Evolutionary conservation across 2,888 invertebrate genomes (phyloP), one percentile per base, ranked within the genome.

Genomic region (Heteromurus nitidus): DNA sequence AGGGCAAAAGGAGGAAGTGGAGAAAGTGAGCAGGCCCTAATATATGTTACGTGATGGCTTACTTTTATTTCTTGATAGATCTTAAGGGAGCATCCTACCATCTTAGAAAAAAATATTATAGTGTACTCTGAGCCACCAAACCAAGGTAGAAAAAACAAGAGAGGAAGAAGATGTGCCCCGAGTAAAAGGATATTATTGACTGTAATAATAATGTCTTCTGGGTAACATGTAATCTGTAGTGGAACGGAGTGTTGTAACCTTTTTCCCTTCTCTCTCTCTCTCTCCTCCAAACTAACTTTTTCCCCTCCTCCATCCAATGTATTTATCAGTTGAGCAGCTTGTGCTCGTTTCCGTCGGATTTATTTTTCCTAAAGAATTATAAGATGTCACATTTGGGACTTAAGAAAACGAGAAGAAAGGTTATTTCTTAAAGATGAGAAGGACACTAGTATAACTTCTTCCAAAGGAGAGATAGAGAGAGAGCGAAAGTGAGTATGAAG

Each of bases 361-460:
- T 74, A 64, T 72, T 74, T 62, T 73, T 72, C 30, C 20, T 5
- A 58, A 20, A 67, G 67, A 75, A 67, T 75, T 75, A 75, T 67
- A 74, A 1, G 62, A 77, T 79, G 79, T 79, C 79, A 64, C 70
- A 70, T 79, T 70, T 79, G 64, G 69, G 70, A 79, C 69, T 60
- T 60, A 11, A 3, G 31, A 31, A 47, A 58, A 62, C 24, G 50
- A 31, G 58, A 28, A 65, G 24, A 73, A 64, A 73, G 31, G 73
- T 73, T 62, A 62, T 31, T 47, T 31, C 13, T 16, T 60, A 20
- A 26, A 30, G 50, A 62, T 20, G 42, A 72, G 18, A 5, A 60
- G n/a, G 72, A 72, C 20, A 16, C n/a, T n/a, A n/a, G n/a, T n/a
- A n/a, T n/a, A n/a, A n/a, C n/a, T n/a, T n/a, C n/a, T n/a, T n/a